These are phyloP conservation scores for Karalla daura DNA, from an alignment of 2,797 vertebrate species.

Conservation along the genomic window DNA sequence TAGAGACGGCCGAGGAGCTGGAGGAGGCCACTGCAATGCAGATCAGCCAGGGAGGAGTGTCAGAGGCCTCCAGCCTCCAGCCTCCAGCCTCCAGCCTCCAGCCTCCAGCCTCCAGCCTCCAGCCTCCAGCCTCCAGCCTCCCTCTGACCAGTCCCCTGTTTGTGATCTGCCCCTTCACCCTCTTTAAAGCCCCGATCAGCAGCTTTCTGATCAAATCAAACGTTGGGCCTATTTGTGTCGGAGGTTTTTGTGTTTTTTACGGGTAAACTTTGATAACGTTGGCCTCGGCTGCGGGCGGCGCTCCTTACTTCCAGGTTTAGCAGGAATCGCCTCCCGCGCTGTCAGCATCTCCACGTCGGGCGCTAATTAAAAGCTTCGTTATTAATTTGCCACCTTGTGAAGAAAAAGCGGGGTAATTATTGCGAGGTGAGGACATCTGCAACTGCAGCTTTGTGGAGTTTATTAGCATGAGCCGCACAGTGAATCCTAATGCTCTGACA, in stretches of 20 bases:
- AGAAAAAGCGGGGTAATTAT: constrained; percentile 46
- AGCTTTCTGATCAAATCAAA: too few species aligned
- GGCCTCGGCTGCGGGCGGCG: not conserved
- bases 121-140: constrained; percentile 18
- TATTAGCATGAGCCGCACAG: constrained; percentile 70
- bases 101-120: constrained; percentile 11
- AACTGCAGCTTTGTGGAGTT: constrained; percentile 64
- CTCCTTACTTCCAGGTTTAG: not conserved
- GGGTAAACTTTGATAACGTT: not conserved
- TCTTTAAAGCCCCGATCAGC: too few species aligned
- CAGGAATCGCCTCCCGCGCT: constrained; percentile 34
- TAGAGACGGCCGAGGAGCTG: too few species aligned
- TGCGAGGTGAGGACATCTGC: constrained; percentile 61
- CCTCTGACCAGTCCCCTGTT: not conserved
- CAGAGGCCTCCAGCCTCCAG: constrained; percentile 11
- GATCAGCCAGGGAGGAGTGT: constrained; percentile 20
- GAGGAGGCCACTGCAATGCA: constrained; percentile 48
- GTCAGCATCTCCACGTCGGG: constrained; percentile 30
- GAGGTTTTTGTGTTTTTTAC: too few species aligned
- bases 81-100: not conserved
- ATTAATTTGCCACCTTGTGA: constrained; percentile 39
- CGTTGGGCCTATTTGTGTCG: too few species aligned
- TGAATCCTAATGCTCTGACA: constrained; percentile 72
- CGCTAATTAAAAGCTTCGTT: constrained; percentile 69
- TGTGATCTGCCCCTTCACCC: too few species aligned